A percentile compares a stretch with the other conserved stretches of the same genome.
These are phyloP conservation scores for Parasteatoda tepidariorum DNA, from an alignment of 1,140 invertebrate species.

Conservation along the genomic window DNA sequence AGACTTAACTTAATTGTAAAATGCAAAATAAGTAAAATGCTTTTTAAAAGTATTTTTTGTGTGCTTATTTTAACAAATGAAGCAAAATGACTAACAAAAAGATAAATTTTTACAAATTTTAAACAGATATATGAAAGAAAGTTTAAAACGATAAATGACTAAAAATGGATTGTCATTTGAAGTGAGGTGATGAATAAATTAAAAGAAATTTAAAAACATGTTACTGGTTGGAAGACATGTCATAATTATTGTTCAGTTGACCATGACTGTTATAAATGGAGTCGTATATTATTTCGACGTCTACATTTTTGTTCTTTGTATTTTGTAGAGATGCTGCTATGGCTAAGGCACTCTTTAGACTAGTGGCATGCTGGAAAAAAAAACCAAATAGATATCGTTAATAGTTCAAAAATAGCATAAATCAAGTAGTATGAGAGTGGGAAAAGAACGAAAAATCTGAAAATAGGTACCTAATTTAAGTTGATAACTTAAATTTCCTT, in stretches of 20 bases:
- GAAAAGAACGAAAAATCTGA: not conserved
- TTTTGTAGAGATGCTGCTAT: constrained; percentile 21
- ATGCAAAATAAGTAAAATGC: no score
- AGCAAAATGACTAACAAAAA: no score
- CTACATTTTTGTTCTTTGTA: constrained; percentile 21
- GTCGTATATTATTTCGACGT: constrained; percentile 25
- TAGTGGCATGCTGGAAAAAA: constrained; percentile 31
- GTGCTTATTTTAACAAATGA: no score
- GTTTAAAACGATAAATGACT: not conserved
- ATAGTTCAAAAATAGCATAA: no score
- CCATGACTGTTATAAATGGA: constrained; percentile 32
- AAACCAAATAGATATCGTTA: no score
- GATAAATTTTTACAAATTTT: no score
- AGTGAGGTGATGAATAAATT: not conserved
- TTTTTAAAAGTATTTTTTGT: no score
- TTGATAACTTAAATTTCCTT: no score
- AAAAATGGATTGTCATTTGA: not conserved
- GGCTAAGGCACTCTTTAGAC: constrained; percentile 51
- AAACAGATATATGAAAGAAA: no score
- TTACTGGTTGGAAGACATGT: not conserved
- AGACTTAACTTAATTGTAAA: no score
- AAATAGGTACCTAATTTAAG: no score
- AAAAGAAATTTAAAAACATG: not conserved
- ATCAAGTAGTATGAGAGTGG: not conserved
- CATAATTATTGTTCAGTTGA: constrained; percentile 13